These are phyloP conservation scores for Porites lobata DNA, from an alignment of 92 coral and sea anemone species.

Conservation along the genomic window DNA sequence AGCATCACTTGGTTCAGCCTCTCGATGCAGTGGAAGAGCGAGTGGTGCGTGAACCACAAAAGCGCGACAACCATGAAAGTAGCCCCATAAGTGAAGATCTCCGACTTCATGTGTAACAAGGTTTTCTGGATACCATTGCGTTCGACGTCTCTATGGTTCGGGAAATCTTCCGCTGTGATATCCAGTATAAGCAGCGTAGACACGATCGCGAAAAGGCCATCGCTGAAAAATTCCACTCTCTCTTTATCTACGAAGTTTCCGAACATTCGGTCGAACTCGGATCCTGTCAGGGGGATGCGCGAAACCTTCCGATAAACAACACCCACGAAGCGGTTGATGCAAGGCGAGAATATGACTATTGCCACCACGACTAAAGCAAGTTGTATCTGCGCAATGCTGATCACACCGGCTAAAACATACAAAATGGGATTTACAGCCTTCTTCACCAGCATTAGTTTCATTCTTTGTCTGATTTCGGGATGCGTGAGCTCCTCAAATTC, in stretches of 20 bases:
- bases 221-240: constrained; percentile 97
- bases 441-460: constrained; percentile 87
- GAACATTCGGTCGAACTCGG: constrained; percentile 89
- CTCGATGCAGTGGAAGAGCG: constrained; percentile 90
- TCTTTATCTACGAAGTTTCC: constrained; percentile 92
- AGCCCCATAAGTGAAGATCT: constrained; percentile 87
- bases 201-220: constrained; percentile 97
- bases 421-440: constrained; percentile 86
- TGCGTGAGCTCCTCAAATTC: constrained; percentile 82
- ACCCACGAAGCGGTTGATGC: constrained; percentile 89
- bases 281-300: constrained; percentile 68
- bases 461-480: constrained; percentile 80
- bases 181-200: constrained; percentile 95
- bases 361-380: constrained; percentile 83
- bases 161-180: constrained; percentile 93
- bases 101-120: constrained; percentile 81
- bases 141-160: constrained; percentile 69
- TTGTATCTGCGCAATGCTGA: constrained; percentile 72
- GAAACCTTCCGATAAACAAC: constrained; percentile 77
- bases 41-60: constrained; percentile 96
- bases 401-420: constrained; percentile 78
- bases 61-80: constrained; percentile 92
- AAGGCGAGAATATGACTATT: constrained; percentile 87
- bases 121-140: constrained; percentile 73
- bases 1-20: constrained; percentile 93